A percentile compares a stretch with the other conserved stretches of the same genome.
phyloP scores from a whole-genome alignment of 2,888 invertebrate genomes.

The Andrena praecox region DNA sequence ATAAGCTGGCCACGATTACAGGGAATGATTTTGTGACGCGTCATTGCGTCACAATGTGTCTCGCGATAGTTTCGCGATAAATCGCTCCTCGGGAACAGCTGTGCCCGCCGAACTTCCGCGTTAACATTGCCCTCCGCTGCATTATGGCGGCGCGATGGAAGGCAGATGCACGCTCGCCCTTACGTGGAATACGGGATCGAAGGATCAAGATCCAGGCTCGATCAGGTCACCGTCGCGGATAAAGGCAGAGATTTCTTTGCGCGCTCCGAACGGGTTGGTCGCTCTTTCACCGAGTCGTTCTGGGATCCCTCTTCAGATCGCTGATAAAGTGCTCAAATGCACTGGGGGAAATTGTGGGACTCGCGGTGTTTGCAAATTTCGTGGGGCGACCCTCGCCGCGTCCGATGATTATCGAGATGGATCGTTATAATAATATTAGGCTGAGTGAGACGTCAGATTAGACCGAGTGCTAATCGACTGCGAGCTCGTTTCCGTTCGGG shows the following conservation, averaged over 20 bases:
- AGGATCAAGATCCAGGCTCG: conserved; percentile 68
- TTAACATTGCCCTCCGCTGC: conserved; percentile 36
- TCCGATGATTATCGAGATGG: conserved; percentile 31
- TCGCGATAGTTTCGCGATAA: conserved; percentile 55
- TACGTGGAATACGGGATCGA: conserved; percentile 43
- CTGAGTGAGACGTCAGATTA: conserved; percentile 2
- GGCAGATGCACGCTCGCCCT: conserved; percentile 60
- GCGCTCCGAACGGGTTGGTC: conserved; percentile 12
- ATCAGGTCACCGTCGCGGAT: conserved; percentile 58
- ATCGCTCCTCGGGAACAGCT: conserved; percentile 62
- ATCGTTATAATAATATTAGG: conserved; percentile 18
- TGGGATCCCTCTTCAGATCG: conserved; percentile 51
- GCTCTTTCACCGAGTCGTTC: conserved; percentile 33
- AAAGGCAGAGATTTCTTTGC: conserved; percentile 37
- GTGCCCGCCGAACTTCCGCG: conserved; percentile 51
- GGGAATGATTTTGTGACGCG: conserved; percentile 22
- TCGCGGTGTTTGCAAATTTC: conserved; percentile 40
- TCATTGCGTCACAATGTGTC: conserved; percentile 42
- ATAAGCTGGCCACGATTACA: conserved; percentile 15
- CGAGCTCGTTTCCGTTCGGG: conserved; percentile 16
- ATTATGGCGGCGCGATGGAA: conserved; percentile 31
- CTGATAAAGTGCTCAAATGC: conserved; percentile 51
- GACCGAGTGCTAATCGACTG: conserved; percentile 10
- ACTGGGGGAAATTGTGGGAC: conserved; percentile 32
- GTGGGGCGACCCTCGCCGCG: conserved; percentile 6